Evolutionary conservation across 2,113 vertebrate species (phyloP).

Genomic region (Tetrax tetrax): DNA sequence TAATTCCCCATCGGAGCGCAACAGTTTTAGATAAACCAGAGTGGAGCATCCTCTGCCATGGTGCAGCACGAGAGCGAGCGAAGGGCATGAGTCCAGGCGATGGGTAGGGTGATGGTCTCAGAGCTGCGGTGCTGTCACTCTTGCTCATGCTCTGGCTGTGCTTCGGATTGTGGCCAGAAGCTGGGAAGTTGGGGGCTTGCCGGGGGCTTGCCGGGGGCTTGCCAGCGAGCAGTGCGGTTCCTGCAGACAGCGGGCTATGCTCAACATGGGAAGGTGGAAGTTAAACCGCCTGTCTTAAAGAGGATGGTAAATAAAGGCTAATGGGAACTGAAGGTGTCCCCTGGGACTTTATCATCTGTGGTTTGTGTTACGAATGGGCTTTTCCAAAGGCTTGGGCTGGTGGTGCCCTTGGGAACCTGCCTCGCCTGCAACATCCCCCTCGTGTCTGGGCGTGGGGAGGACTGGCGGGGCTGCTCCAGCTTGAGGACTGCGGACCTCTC

Average conservation of each 20-base stretch:
- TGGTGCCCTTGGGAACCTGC: neutral
- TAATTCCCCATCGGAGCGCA: accelerated
- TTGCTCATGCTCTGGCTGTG: neutral
- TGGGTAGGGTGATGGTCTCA: neutral
- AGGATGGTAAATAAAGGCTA: neutral
- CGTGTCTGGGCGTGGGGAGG: neutral
- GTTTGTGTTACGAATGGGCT: neutral
- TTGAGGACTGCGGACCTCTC: neutral
- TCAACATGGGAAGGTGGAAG: slow-evolving; percentile 3
- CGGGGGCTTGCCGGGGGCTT: too few relatives aligned
- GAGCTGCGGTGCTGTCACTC: neutral
- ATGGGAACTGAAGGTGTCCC: neutral
- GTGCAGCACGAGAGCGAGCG: neutral
- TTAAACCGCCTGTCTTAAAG: neutral
- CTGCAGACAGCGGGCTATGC: neutral
- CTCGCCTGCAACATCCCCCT: neutral
- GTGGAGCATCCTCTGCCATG: accelerated
- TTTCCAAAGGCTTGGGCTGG: neutral
- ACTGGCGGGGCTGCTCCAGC: neutral
- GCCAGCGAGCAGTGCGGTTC: neutral
- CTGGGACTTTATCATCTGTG: neutral
- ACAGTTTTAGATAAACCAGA: neutral
- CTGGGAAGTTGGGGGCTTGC: neutral
- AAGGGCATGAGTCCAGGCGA: neutral
- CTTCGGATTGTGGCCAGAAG: neutral